phyloP scores from a whole-genome alignment of 2,797 vertebrate species.

The Melanogrammus aeglefinus region DNA sequence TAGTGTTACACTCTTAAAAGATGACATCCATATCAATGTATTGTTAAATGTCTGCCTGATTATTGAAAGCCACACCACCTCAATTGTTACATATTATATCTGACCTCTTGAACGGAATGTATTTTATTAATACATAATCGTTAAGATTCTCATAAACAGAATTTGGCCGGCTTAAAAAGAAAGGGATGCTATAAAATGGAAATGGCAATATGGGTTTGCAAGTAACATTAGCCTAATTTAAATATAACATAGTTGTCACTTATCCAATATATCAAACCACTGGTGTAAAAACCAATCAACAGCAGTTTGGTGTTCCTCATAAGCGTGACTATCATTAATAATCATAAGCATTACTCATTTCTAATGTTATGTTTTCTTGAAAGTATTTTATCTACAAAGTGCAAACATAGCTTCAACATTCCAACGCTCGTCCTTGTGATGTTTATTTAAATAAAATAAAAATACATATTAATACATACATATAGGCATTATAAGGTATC shows the following conservation, averaged over 20 bases:
- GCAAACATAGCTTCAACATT: neutral
- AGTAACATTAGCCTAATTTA: neutral
- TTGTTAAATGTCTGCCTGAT: neutral
- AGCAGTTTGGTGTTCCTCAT: neutral
- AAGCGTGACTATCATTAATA: neutral
- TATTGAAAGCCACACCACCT: neutral
- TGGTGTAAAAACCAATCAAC: neutral
- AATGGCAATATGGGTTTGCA: neutral
- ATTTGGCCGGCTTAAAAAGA: neutral
- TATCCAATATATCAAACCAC: neutral
- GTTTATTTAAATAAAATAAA: neutral
- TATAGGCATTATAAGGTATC: too few species aligned
- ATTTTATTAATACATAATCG: neutral
- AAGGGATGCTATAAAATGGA: neutral
- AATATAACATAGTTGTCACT: neutral
- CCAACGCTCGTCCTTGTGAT: neutral
- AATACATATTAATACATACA: neutral
- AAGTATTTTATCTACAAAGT: neutral
- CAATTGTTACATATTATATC: neutral
- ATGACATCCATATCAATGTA: neutral
- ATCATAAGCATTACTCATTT: neutral
- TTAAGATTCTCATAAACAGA: neutral
- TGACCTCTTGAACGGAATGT: neutral
- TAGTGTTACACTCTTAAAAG: neutral
- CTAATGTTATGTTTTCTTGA: neutral